Conservation (phyloP, 1,140 invertebrate genomes). For the Trypoxylus dichotomus region DNA sequence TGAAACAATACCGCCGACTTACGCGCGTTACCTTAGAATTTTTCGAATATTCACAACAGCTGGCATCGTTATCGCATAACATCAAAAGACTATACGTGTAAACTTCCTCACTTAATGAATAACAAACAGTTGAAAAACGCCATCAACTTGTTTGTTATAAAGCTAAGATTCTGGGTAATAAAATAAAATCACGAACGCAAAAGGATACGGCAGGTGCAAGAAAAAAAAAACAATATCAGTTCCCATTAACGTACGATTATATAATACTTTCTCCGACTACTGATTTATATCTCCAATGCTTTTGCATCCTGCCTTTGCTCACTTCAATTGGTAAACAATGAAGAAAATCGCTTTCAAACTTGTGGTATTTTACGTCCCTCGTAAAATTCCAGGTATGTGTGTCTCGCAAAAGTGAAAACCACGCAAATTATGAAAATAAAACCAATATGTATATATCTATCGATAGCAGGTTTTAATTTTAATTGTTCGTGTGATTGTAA, state of each 20-base stretch:
- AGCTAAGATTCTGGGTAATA: neutral
- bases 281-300: neutral
- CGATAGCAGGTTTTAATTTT: neutral
- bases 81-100: conserved; percentile 3
- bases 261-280: neutral
- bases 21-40: neutral
- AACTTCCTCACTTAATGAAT: conserved; percentile 7
- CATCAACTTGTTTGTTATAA: neutral
- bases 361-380: neutral
- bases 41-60: neutral
- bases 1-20: neutral
- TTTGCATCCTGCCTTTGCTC: neutral
- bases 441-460: neutral
- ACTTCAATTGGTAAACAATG: neutral
- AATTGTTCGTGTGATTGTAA: neutral
- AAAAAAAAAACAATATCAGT: neutral
- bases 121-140: neutral
- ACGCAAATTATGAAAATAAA: neutral
- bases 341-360: neutral
- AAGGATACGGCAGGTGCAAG: neutral
- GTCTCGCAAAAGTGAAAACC: neutral
- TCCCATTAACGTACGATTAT: neutral
- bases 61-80: neutral
- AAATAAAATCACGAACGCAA: neutral
- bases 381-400: neutral